These are phyloP conservation scores for Nestor notabilis DNA, from an alignment of 2,113 vertebrate species.

Conservation along the genomic window DNA sequence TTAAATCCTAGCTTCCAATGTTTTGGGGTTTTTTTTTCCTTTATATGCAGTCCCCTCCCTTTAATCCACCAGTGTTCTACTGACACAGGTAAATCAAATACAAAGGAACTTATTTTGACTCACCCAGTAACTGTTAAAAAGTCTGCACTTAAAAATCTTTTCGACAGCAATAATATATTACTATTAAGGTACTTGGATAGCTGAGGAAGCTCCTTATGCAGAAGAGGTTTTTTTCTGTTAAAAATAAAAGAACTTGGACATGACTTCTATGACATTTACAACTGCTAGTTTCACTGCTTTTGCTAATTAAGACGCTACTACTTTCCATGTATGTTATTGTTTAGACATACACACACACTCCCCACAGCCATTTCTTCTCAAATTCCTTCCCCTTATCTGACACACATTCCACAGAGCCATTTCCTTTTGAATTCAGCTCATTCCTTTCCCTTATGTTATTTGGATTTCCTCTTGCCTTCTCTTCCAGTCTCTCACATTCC, in stretches of 20 bases:
- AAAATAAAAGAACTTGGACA: background rate
- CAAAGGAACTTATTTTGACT: background rate
- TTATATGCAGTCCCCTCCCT: background rate
- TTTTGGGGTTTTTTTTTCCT: background rate
- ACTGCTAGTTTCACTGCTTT: background rate
- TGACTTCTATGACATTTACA: background rate
- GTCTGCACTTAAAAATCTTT: background rate
- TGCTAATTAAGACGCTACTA: background rate
- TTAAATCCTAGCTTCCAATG: background rate
- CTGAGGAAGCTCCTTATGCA: background rate
- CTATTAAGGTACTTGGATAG: background rate
- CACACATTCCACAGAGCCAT: background rate
- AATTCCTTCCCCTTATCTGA: background rate
- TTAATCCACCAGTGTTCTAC: background rate
- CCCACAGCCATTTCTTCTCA: background rate
- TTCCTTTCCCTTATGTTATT: background rate
- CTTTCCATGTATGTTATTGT: background rate
- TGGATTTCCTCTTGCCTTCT: background rate
- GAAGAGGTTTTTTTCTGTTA: background rate
- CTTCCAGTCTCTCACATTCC: background rate
- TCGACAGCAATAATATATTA: background rate
- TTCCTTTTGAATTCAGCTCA: background rate
- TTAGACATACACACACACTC: background rate
- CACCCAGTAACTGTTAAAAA: background rate
- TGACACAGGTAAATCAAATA: background rate